These are phyloP conservation scores for Drosophila leonis DNA, from an alignment of 2,888 invertebrate genomes.

Conservation along the genomic window DNA sequence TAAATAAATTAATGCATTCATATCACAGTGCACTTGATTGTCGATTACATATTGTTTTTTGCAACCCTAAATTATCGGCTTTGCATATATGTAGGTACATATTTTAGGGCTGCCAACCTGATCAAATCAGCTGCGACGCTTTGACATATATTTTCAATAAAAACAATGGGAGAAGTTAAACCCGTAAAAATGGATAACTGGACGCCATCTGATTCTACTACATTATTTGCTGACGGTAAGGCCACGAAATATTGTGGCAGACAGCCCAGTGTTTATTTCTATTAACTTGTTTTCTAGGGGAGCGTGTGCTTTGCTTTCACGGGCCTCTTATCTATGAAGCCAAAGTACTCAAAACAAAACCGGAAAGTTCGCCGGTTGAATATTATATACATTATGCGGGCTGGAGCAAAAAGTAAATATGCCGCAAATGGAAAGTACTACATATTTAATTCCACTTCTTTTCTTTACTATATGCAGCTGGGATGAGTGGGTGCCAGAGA, in stretches of 20 bases:
- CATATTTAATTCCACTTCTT: conserved; percentile 17
- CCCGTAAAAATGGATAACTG: conserved; percentile 63
- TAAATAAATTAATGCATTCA: conserved; percentile 42
- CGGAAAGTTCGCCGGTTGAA: conserved; percentile 94
- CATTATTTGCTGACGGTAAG: conserved; percentile 89
- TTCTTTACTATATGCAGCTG: conserved; percentile 87
- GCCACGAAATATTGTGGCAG: neutral
- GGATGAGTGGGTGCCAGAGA: conserved; percentile 97
- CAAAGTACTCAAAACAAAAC: conserved; percentile 94
- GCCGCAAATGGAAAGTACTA: neutral
- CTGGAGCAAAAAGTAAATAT: conserved; percentile 96
- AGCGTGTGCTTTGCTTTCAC: conserved; percentile 97
- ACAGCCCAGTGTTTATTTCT: neutral
- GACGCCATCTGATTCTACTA: conserved; percentile 53
- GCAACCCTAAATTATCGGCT: conserved; percentile 36
- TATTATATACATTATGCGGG: conserved; percentile 98
- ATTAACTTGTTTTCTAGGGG: conserved; percentile 87
- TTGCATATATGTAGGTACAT: conserved; percentile 3
- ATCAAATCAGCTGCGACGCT: conserved; percentile 37
- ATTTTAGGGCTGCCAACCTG: conserved; percentile 44
- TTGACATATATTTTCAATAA: conserved; percentile 72
- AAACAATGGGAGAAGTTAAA: conserved; percentile 71
- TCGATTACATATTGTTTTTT: neutral
- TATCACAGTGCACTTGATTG: neutral
- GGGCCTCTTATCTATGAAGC: conserved; percentile 98